phyloP scores from a whole-genome alignment of 2,113 vertebrate genomes.

The Ancistrus triradiatus region DNA sequence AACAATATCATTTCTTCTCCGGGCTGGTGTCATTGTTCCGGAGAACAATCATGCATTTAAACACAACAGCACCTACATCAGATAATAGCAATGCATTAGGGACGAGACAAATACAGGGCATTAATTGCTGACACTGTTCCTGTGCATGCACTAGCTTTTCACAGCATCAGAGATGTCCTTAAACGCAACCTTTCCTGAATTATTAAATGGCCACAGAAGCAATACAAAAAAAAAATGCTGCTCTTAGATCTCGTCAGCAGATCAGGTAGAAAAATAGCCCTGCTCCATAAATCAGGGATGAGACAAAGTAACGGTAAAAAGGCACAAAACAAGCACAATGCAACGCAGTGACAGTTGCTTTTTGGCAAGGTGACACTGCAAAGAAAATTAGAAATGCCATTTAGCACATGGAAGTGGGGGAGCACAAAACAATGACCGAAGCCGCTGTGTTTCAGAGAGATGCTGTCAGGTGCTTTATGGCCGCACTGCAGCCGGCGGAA shows the following conservation, averaged over 20 bases:
- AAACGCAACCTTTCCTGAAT: too few species aligned
- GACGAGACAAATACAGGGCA: constrained; percentile 25
- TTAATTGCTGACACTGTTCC: constrained; percentile 29
- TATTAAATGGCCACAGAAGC: too few species aligned
- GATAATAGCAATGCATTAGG: constrained; percentile 29
- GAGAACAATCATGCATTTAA: too few species aligned
- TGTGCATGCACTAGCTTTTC: neutral
- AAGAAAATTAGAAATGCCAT: constrained; percentile 52
- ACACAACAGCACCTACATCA: constrained; percentile 17
- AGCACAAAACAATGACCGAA: constrained; percentile 30
- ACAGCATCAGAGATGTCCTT: too few species aligned
- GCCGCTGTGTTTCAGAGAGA: constrained; percentile 35
- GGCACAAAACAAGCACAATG: constrained; percentile 35
- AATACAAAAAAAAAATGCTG: too few species aligned
- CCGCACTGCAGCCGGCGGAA: constrained; percentile 61
- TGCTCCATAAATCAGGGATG: constrained; percentile 28
- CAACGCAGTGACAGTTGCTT: constrained; percentile 37
- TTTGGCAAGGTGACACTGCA: constrained; percentile 51
- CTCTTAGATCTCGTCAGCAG: too few species aligned
- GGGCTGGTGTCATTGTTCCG: neutral
- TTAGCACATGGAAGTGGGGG: constrained; percentile 43
- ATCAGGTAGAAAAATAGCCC: too few species aligned
- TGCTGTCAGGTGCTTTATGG: constrained; percentile 61
- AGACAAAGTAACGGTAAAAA: neutral
- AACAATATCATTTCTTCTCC: neutral